Base-by-base conservation (phyloP, 2,888 invertebrate genomes). In the Catocala sponsa region DNA sequence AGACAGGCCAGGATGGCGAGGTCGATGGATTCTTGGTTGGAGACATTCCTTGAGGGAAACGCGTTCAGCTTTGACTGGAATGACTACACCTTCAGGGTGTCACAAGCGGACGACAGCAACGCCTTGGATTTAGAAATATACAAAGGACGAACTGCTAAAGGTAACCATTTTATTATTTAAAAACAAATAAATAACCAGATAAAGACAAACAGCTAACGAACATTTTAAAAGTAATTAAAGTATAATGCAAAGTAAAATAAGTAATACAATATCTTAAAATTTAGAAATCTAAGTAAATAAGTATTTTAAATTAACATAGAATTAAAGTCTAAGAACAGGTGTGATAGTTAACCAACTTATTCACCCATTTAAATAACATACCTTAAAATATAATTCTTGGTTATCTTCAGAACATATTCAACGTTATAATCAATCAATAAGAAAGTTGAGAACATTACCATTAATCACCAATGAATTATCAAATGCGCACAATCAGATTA, bases 1-100 rank as follows among this genome's bases (percentile, higher is more conserved):
- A 82, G 90, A 65, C 88, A 91, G 65, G 92, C 88, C 69, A 86
- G 93, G 70, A 87, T 92, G 68, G 92, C 88, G 69, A 87, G 94
- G 69, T 87, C 92, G 0, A 89, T 80, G 25, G 85, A 87, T 59
- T 90, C 91, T 7, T 81, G 87, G 50, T 64, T 94, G 56, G 87
- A 92, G 55, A 92, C 92, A 42, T 87, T 95, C 68, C 80, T 95
- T 55, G 94, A 94, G 50, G 90, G 91, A 47, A 92, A 95, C 74
- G 95, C 95, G 38, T 84, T 96, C 59, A 93, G 94, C 68, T 89
- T 95, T 76, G 95, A 95, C 74, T 94, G 95, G 88, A 92, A 89
- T 57, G 95, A 95, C 70, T 92, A 92, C 72, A 95, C 95, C 46
- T 90, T 96, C 65, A 92, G 90, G 81, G 78, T 95, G 53, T 90